These are phyloP conservation scores for Drosophila ambigua DNA, from an alignment of 1,140 invertebrate genomes.

Conservation along the genomic window DNA sequence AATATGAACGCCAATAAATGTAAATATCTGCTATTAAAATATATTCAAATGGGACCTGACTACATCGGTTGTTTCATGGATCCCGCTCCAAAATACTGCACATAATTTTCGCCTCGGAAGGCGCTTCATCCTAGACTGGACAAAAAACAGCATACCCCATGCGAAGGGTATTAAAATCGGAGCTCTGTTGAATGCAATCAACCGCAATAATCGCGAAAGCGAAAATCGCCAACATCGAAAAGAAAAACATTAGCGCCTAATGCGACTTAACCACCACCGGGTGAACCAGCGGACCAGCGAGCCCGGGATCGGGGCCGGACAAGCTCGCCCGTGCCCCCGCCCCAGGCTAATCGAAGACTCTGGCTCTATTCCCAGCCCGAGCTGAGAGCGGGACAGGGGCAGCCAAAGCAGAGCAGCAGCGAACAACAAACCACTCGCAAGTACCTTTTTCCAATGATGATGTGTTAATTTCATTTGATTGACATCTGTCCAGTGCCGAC, in stretches of 20 bases:
- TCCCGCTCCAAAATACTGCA: neutral
- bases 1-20: too few species aligned
- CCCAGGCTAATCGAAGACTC: constrained; percentile 50
- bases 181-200: constrained; percentile 53
- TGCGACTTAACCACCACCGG: constrained; percentile 48
- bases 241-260: constrained; percentile 70
- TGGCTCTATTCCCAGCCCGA: constrained; percentile 10
- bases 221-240: constrained; percentile 29
- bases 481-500: constrained; percentile 65
- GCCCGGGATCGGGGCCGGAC: neutral
- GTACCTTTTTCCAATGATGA: constrained; percentile 51
- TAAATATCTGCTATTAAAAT: too few species aligned
- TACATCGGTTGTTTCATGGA: too few species aligned
- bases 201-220: constrained; percentile 73
- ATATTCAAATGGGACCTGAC: too few species aligned
- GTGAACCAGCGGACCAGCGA: neutral
- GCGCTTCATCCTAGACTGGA: too few species aligned
- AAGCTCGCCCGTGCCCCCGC: neutral
- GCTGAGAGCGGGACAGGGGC: constrained; percentile 1
- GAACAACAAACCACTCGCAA: neutral
- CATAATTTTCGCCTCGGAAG: too few species aligned
- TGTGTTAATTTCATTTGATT: constrained; percentile 78
- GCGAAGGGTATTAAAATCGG: too few species aligned
- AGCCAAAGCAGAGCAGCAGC: neutral
- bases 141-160: too few species aligned